Conservation (phyloP, 2,888 invertebrate species). For the Eupithecia exiguata region DNA sequence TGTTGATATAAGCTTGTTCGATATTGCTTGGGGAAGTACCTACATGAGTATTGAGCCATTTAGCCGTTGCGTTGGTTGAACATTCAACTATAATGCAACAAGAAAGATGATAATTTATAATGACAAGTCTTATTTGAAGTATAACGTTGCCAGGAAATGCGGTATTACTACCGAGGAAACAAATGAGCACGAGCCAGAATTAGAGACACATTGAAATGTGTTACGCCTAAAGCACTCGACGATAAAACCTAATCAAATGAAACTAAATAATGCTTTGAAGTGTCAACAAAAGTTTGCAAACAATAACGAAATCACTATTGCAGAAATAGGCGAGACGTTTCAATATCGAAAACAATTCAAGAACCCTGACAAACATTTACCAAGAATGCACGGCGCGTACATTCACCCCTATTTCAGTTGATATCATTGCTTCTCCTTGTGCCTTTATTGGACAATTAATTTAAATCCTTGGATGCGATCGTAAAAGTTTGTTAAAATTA, state of each 20-base stretch:
- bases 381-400: conserved; percentile 9
- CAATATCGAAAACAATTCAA: conserved; percentile 8
- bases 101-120: conserved; percentile 12
- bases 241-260: not conserved
- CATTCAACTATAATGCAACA: not conserved
- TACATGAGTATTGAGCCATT: not conserved
- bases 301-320: not conserved
- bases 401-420: conserved; percentile 10
- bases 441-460: not conserved
- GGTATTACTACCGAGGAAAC: not conserved
- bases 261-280: not conserved
- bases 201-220: not conserved
- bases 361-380: conserved; percentile 12
- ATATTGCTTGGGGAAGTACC: not conserved
- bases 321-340: not conserved
- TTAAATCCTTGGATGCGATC: conserved; percentile 13
- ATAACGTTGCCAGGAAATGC: conserved; percentile 25
- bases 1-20: not conserved
- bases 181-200: not conserved
- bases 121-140: conserved; percentile 10
- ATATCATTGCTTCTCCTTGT: conserved; percentile 8
- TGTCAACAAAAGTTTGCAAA: not conserved
- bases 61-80: not conserved
- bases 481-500: conserved; percentile 5
- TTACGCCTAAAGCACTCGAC: not conserved